Evolutionary conservation across 2,888 invertebrate species (phyloP).

Genomic region (Andrena praecox): DNA sequence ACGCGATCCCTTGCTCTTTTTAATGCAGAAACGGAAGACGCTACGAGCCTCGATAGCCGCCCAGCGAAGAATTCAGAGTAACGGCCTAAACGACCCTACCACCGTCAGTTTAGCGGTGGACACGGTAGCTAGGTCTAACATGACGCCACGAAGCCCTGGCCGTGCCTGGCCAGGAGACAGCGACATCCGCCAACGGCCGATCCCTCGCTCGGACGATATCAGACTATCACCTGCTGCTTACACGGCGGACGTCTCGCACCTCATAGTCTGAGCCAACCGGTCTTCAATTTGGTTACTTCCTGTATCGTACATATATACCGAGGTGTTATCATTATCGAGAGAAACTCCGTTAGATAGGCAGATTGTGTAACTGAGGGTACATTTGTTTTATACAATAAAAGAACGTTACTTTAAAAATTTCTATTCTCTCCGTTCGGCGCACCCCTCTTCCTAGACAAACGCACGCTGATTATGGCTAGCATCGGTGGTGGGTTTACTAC

Average conservation of each 20-base stretch:
- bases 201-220: constrained; percentile 84
- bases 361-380: constrained; percentile 23
- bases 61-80: constrained; percentile 91
- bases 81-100: constrained; percentile 92
- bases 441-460: background rate
- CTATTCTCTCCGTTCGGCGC: background rate
- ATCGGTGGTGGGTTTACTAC: no score
- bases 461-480: background rate
- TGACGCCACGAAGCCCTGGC: constrained; percentile 87
- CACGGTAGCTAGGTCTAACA: constrained; percentile 83
- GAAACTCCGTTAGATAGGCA: constrained; percentile 27
- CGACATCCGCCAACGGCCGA: constrained; percentile 88
- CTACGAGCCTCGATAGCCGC: constrained; percentile 92
- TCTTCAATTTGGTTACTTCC: constrained; percentile 12
- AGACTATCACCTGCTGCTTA: constrained; percentile 89
- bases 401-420: constrained; percentile 32
- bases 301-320: constrained; percentile 25
- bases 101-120: constrained; percentile 94
- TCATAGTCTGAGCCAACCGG: constrained; percentile 88
- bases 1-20: constrained; percentile 18
- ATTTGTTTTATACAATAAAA: constrained; percentile 62
- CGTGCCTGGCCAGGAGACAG: constrained; percentile 89
- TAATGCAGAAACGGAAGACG: constrained; percentile 94
- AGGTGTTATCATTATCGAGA: constrained; percentile 35
- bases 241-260: constrained; percentile 92